phyloP scores from a whole-genome alignment of 2,888 invertebrate species.

The Napeogenes sylphis region DNA sequence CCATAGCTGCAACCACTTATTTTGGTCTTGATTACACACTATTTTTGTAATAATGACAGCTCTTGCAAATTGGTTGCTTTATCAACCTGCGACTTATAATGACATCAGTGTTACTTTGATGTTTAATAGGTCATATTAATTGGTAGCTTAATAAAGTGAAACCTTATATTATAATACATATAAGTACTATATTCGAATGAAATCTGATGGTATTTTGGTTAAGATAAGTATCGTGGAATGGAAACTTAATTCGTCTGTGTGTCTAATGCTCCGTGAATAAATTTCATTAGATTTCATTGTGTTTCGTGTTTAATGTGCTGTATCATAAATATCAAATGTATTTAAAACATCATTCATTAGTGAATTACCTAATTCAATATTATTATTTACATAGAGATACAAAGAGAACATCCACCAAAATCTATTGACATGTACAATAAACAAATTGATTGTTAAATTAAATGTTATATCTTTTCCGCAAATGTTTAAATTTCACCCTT shows the following conservation, averaged over 20 bases:
- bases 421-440: no score
- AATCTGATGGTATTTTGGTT: not conserved
- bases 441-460: no score
- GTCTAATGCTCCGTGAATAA: not conserved
- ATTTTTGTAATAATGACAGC: conserved; percentile 16
- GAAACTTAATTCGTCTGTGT: not conserved
- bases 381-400: no score
- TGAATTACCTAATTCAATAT: no score
- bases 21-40: conserved; percentile 18
- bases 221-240: not conserved
- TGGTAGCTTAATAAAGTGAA: not conserved
- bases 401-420: no score
- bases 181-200: not conserved
- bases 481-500: no score
- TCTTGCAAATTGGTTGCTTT: conserved; percentile 19
- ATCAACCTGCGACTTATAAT: conserved; percentile 6
- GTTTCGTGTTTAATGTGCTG: no score
- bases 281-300: no score
- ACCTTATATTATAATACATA: not conserved
- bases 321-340: no score
- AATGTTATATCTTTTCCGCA: no score
- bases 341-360: no score
- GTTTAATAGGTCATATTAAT: conserved; percentile 9
- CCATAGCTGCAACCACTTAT: conserved; percentile 31
- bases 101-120: conserved; percentile 3